Evolutionary conservation across 2,797 vertebrate genomes (phyloP), one percentile per base, ranked within the genome.

Genomic region (Argentina silus): DNA sequence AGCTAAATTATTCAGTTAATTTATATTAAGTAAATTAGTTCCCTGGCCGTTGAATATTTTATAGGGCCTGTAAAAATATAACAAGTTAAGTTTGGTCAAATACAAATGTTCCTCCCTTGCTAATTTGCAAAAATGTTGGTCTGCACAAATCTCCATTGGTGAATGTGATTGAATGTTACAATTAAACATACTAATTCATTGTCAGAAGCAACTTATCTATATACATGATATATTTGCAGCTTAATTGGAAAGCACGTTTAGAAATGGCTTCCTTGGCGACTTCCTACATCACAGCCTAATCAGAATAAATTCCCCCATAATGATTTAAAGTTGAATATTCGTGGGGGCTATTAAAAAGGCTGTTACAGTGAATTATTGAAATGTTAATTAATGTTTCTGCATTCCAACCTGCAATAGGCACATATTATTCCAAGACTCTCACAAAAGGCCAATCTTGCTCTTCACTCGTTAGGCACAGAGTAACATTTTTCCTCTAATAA

Each of bases 131-230:
- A 84, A 86, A 76, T 64, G 76, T 87, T 92, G 88, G 87, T 79
- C 85, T 67, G 3, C 86, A 85, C 83, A 87, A 85, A 86, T 87
- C 82, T 83, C 80, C 66, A 70, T 86, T 72, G 70, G 78, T n/a
- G 79, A 84, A 86, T 72, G 85, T 93, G 92, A 94, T 90, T 92
- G 88, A 93, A 90, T 84, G 89, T 89, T 88, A 92, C 88, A 91
- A 93, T 94, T 92, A 93, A 91, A 90, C 71, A 73, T 81, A 81
- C 87, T 91, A 90, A 92, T 91, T 93, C 90, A 87, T 84, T 88
- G 87, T 93, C 91, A 90, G 90, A 91, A 89, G 89, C 86, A 89
- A 91, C 91, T 90, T 93, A 91, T 86, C 87, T 90, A 74, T 82
- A 87, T 79, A 87, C 87, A 85, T 92, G 89, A 94, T 93, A 81